Percentiles rank a stretch among this genome's conserved stretches.
Conservation (phyloP, 2,797 vertebrate species). For the Sebastes elongatus region DNA sequence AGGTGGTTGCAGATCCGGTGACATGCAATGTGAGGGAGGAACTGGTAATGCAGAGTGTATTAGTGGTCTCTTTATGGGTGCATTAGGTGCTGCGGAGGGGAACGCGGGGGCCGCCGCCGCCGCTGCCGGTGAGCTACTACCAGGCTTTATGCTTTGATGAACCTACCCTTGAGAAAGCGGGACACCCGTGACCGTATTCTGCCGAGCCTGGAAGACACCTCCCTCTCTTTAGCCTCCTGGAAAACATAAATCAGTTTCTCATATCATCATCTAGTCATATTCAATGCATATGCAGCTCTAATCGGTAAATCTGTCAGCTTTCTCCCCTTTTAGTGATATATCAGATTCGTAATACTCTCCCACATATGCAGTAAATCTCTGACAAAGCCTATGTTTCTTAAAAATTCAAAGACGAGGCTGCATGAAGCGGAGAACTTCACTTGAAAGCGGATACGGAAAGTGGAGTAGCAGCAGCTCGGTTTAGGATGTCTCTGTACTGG, state of each 20-base stretch:
- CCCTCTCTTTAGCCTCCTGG: constrained; percentile 73
- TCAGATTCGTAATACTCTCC: constrained; percentile 75
- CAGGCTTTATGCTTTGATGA: constrained; percentile 77
- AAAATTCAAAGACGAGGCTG: constrained; percentile 50
- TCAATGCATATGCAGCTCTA: constrained; percentile 81
- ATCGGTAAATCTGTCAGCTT: constrained; percentile 82
- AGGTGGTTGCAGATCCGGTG: constrained; percentile 70
- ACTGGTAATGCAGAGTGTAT: constrained; percentile 76
- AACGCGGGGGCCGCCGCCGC: constrained; percentile 48
- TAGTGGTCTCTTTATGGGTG: constrained; percentile 79
- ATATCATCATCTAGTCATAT: constrained; percentile 84
- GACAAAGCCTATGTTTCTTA: constrained; percentile 66
- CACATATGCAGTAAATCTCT: constrained; percentile 76
- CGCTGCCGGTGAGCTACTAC: constrained; percentile 63
- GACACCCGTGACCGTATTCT: constrained; percentile 70
- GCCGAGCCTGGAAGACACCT: constrained; percentile 61
- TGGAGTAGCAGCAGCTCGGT: constrained; percentile 34
- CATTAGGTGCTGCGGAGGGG: constrained; percentile 71
- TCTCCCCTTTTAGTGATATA: constrained; percentile 73
- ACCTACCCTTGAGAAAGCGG: constrained; percentile 81
- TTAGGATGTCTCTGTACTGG: constrained; percentile 28
- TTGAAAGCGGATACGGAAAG: constrained; percentile 39
- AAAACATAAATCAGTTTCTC: constrained; percentile 84
- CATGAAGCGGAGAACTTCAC: constrained; percentile 52
- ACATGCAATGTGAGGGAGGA: constrained; percentile 71